Base-by-base conservation (phyloP, 2,888 invertebrate genomes). In the Hydroisotoma schaefferi region DNA sequence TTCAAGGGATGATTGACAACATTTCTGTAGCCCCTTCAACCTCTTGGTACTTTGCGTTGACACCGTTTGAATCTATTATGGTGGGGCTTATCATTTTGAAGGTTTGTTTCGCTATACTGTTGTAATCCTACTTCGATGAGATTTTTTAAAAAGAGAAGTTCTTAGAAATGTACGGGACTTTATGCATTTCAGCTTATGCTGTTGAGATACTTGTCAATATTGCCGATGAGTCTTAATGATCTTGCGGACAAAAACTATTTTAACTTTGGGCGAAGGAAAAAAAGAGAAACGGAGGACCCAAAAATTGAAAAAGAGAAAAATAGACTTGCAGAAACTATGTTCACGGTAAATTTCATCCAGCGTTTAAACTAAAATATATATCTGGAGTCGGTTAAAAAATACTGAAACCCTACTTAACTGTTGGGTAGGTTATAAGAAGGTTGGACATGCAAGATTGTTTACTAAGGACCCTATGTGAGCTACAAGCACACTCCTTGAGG, bases 391-490 rank as follows among this genome's bases (percentile, higher is more conserved):
- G 15, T 33, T 33, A 10, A 8, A 15, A 15, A 18, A 40, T 43
- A 44, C 27, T 20, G 27, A 44, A 29, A 27, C 15, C 6, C 5
- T 40, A n/a, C 6, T 40, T 26, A 26, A 44, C 6, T 52, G 15
- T 37, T 52, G n/a, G 6, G 29, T 26, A 71, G 71, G 69, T 69
- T 18, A 60, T 71, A 10, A 55, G 71, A 33, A 38, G 71, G 8
- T 48, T 71, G 28, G 71, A 71, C 48, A 69, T 68, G 67, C 69
- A 71, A 55, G 71, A 71, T 60, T 71, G 71, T 44, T 62, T 71
- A 18, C 38, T 71, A 18, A 57, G 69, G 49, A 67, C 69, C 8
- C 49, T 71, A 5, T 71, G 71, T 44, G 69, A 71, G 44, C 58
- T 71, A 3, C 69, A 71, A 59, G 62, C 52, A 2, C 65, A 69